A percentile compares a stretch with the other conserved stretches of the same genome.
phyloP scores from a whole-genome alignment of 2,888 invertebrate species.

The Sphaeridia pumilis region DNA sequence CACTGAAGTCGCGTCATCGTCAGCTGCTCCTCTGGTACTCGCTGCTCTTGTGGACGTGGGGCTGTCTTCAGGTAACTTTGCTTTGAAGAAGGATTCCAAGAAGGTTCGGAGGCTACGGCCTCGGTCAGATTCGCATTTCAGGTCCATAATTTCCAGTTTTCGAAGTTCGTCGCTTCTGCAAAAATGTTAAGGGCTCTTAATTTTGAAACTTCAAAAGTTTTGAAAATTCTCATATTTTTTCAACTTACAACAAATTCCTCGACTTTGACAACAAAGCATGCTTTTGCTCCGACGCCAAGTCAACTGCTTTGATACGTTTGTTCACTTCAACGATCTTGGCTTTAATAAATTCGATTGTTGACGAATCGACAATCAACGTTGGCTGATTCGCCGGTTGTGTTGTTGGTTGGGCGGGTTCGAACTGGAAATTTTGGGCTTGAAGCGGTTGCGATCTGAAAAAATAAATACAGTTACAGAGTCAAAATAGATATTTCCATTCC shows the following conservation, averaged over 20 bases:
- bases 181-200: too few relatives aligned
- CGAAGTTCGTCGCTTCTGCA: slow-evolving; percentile 22
- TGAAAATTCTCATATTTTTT: not conserved
- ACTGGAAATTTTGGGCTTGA: slow-evolving; percentile 64
- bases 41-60: slow-evolving; percentile 5
- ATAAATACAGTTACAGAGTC: too few relatives aligned
- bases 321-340: slow-evolving; percentile 68
- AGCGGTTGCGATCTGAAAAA: slow-evolving; percentile 62
- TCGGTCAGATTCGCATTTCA: slow-evolving; percentile 30
- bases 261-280: slow-evolving; percentile 4
- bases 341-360: slow-evolving; percentile 79
- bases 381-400: slow-evolving; percentile 73
- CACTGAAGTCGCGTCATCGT: slow-evolving; percentile 29
- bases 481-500: too few relatives aligned
- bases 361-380: slow-evolving; percentile 74
- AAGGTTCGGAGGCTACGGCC: slow-evolving; percentile 21
- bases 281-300: slow-evolving; percentile 8
- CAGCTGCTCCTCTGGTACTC: too few relatives aligned
- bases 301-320: slow-evolving; percentile 58
- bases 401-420: slow-evolving; percentile 78
- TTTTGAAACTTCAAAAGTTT: not conserved
- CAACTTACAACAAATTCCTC: slow-evolving; percentile 7
- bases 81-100: slow-evolving; percentile 24
- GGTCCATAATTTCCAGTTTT: slow-evolving; percentile 22
- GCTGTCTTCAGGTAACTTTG: slow-evolving; percentile 14